phyloP scores from a whole-genome alignment of 2,888 invertebrate genomes.

The Pheosia tremula region DNA sequence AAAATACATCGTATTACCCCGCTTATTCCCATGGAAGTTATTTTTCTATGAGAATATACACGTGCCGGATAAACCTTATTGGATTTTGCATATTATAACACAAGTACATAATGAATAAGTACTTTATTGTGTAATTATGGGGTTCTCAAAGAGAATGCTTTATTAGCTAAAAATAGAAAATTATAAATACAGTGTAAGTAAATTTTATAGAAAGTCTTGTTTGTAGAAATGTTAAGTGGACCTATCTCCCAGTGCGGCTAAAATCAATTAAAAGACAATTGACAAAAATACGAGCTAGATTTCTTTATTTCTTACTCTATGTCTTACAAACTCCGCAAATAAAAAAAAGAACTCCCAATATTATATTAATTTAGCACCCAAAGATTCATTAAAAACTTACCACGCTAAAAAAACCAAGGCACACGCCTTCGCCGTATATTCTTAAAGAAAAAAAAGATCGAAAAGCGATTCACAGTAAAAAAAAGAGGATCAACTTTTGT shows the following conservation, averaged over 20 bases:
- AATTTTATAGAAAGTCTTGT: no score
- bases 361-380: background rate
- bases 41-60: slow-evolving; percentile 40
- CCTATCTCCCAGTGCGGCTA: no score
- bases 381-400: background rate
- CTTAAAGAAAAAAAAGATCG: slow-evolving; percentile 26
- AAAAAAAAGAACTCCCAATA: background rate
- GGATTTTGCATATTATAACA: slow-evolving; percentile 32
- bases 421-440: slow-evolving; percentile 15
- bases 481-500: slow-evolving; percentile 33
- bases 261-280: no score
- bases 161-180: background rate
- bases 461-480: slow-evolving; percentile 31
- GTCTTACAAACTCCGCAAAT: no score
- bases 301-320: no score
- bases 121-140: slow-evolving; percentile 34
- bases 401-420: slow-evolving; percentile 8
- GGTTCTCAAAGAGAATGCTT: slow-evolving; percentile 11
- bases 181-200: background rate
- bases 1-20: slow-evolving; percentile 36
- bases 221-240: no score
- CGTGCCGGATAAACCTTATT: slow-evolving; percentile 34
- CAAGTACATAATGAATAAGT: slow-evolving; percentile 27
- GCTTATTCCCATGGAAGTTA: slow-evolving; percentile 24
- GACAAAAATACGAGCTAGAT: no score